Conservation (phyloP, 2,113 vertebrate species). For the Oreochromis niloticus region DNA sequence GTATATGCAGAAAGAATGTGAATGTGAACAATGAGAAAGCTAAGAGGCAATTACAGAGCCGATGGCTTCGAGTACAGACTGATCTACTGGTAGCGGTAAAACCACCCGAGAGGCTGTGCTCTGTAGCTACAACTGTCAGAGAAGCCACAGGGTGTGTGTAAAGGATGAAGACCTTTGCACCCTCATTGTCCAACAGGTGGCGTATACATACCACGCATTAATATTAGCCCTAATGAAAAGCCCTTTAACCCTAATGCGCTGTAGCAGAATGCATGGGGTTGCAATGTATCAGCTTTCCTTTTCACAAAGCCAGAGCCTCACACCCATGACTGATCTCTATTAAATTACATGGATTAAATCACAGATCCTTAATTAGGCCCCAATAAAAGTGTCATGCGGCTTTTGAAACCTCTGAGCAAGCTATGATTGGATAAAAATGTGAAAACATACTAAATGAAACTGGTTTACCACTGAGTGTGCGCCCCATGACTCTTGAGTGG, state of each 20-base stretch:
- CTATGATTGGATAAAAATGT: conserved; percentile 73
- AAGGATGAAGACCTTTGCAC: neutral
- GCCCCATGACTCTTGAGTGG: conserved; percentile 62
- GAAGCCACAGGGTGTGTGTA: neutral
- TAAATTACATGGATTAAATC: conserved; percentile 76
- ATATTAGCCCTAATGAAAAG: neutral
- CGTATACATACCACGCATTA: conserved; percentile 8
- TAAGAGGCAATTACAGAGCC: conserved; percentile 51
- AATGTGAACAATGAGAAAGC: conserved; percentile 43
- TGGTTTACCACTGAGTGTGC: conserved; percentile 68
- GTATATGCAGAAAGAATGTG: conserved; percentile 28
- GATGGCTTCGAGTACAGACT: neutral
- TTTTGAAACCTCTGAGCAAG: conserved; percentile 67
- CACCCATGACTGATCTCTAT: conserved; percentile 63
- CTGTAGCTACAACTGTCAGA: neutral
- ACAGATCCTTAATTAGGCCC: conserved; percentile 77
- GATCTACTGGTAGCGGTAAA: conserved; percentile 16
- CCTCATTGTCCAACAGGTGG: neutral
- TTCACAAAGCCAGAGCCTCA: conserved; percentile 34
- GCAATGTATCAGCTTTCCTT: conserved; percentile 33
- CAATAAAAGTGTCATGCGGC: conserved; percentile 67
- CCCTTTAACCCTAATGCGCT: conserved; percentile 11
- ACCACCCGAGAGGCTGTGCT: conserved; percentile 7
- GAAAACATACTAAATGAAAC: conserved; percentile 75
- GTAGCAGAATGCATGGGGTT: neutral